Evolutionary conservation across 2,888 invertebrate genomes (phyloP).

Genomic region (Temnothorax ravouxi): DNA sequence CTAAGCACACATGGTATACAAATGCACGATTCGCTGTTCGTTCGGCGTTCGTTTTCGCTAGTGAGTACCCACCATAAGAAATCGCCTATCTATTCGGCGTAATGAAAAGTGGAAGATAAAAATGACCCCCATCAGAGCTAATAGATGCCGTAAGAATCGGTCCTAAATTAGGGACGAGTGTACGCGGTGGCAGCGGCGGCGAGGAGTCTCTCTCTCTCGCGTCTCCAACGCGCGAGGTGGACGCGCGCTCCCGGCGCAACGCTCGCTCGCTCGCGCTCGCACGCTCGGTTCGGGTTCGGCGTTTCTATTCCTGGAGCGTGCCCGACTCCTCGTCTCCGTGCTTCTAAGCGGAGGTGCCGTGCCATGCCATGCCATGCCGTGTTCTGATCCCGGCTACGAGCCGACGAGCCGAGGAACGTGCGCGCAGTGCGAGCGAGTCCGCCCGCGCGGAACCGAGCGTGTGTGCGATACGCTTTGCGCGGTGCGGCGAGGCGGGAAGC

Average conservation of each 20-base stretch:
- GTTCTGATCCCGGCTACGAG: slow-evolving; percentile 68
- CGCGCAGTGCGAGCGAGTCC: slow-evolving; percentile 66
- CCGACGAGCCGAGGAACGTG: slow-evolving; percentile 77
- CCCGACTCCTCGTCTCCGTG: slow-evolving; percentile 81
- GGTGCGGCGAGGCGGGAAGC: slow-evolving; percentile 22
- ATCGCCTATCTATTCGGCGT: not conserved
- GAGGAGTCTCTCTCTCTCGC: not conserved
- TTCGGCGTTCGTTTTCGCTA: no score
- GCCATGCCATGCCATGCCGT: slow-evolving; percentile 2
- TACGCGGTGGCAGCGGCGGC: not conserved
- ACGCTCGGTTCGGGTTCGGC: slow-evolving; percentile 77
- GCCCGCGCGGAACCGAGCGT: slow-evolving; percentile 76
- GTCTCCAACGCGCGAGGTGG: no score
- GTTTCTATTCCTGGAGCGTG: slow-evolving; percentile 86
- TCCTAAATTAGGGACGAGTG: slow-evolving; percentile 48
- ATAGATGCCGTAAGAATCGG: slow-evolving; percentile 40
- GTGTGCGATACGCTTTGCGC: slow-evolving; percentile 70
- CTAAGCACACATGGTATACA: no score
- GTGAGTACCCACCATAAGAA: no score
- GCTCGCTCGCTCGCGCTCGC: slow-evolving; percentile 43
- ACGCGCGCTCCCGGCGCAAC: slow-evolving; percentile 31
- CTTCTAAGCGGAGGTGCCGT: slow-evolving; percentile 81
- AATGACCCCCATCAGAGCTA: slow-evolving; percentile 11
- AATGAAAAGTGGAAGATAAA: not conserved
- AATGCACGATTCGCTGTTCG: no score